These are phyloP conservation scores for Nymphalis urticae DNA, from an alignment of 2,888 invertebrate species.

Conservation along the genomic window DNA sequence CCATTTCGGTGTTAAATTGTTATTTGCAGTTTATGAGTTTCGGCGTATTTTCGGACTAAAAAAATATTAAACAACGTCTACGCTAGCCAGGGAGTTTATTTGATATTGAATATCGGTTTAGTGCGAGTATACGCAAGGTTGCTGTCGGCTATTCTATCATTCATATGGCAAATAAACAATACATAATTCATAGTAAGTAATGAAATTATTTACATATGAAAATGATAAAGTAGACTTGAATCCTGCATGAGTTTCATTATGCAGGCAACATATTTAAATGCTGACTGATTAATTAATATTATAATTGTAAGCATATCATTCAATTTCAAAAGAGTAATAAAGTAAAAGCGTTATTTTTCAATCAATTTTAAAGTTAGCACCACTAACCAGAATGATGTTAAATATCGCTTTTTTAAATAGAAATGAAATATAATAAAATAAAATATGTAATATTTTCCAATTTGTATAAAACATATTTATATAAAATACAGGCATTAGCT, in stretches of 20 bases:
- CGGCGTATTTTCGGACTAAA: background rate
- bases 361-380: background rate
- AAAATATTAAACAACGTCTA: background rate
- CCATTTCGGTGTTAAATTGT: conserved; percentile 40
- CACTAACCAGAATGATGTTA: too few relatives aligned
- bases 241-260: background rate
- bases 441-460: too few relatives aligned
- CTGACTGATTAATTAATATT: background rate
- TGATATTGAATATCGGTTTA: conserved; percentile 1
- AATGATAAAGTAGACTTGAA: conserved; percentile 11
- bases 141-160: background rate
- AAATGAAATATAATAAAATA: too few relatives aligned
- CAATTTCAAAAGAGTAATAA: background rate
- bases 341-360: background rate
- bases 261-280: conserved; percentile 7
- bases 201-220: conserved; percentile 19
- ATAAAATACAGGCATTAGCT: too few relatives aligned
- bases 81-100: background rate
- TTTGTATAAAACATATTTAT: too few relatives aligned
- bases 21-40: conserved; percentile 32
- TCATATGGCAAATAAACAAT: conserved; percentile 11
- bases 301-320: background rate
- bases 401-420: too few relatives aligned
- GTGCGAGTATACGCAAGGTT: background rate
- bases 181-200: conserved; percentile 24